Conservation (phyloP, 2,113 vertebrate species). For the Datnioides undecimradiatus region DNA sequence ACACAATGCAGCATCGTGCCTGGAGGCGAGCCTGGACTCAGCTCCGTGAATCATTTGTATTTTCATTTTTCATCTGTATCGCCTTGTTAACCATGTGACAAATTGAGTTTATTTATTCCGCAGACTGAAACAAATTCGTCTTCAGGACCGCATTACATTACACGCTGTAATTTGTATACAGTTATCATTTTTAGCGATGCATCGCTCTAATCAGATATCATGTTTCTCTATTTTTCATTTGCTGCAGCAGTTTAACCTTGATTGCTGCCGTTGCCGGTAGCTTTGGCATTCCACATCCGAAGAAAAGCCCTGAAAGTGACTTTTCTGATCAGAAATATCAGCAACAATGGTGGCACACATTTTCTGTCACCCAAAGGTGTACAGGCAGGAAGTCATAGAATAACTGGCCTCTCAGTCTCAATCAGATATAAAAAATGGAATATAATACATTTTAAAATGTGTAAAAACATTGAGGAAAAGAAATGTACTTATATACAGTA, state of each 20-base stretch:
- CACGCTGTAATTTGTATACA: constrained; percentile 16
- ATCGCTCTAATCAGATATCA: background rate
- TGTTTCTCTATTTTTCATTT: background rate
- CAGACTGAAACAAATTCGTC: constrained; percentile 9
- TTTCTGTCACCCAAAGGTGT: constrained; percentile 10
- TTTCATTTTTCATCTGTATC: constrained; percentile 32
- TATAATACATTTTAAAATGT: background rate
- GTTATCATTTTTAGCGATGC: background rate
- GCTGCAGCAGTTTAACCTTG: constrained; percentile 7
- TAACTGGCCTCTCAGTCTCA: too few relatives aligned
- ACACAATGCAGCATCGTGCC: constrained; percentile 16
- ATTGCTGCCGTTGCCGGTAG: background rate
- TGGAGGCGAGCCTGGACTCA: constrained; percentile 37
- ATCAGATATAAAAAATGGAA: constrained; percentile 29
- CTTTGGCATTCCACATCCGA: background rate
- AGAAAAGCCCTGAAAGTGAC: background rate
- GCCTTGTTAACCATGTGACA: constrained; percentile 52
- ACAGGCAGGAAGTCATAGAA: constrained; percentile 19
- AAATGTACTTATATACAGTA: too few relatives aligned
- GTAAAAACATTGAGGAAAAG: background rate
- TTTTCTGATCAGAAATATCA: constrained; percentile 12
- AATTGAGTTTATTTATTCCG: constrained; percentile 35
- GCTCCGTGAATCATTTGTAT: constrained; percentile 17
- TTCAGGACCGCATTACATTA: background rate
- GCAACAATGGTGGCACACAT: background rate